These are phyloP conservation scores for Limnothrissa miodon DNA, from an alignment of 2,113 vertebrate genomes.

Conservation along the genomic window DNA sequence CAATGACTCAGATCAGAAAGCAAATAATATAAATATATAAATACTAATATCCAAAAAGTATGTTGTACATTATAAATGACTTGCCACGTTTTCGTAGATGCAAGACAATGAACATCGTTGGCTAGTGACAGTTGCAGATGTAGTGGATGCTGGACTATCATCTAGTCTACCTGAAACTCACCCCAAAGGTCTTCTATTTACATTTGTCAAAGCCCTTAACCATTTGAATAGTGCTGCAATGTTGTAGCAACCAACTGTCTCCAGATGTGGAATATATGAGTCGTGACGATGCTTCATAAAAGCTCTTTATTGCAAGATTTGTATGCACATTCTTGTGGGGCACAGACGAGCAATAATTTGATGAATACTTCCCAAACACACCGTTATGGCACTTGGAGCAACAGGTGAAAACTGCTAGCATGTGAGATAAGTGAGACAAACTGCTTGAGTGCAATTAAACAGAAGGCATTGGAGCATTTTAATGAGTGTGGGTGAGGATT, in stretches of 20 bases:
- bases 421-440: neutral
- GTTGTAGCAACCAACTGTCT: neutral
- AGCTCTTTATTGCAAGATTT: constrained; percentile 73
- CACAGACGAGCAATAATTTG: constrained; percentile 57
- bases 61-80: too few species aligned
- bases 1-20: too few species aligned
- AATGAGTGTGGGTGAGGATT: constrained; percentile 44
- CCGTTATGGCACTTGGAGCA: constrained; percentile 58
- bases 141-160: too few species aligned
- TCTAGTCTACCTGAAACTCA: neutral
- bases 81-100: too few species aligned
- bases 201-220: neutral
- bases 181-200: neutral
- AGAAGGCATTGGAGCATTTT: constrained; percentile 57
- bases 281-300: constrained; percentile 58
- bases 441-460: constrained; percentile 58
- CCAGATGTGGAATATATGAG: neutral
- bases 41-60: too few species aligned
- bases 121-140: too few species aligned
- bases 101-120: too few species aligned
- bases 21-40: too few species aligned
- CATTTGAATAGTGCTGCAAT: neutral
- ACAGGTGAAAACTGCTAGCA: constrained; percentile 30
- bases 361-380: constrained; percentile 34
- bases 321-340: constrained; percentile 71